phyloP scores from a whole-genome alignment of 2,797 vertebrate genomes.

The Myripristis murdjan region DNA sequence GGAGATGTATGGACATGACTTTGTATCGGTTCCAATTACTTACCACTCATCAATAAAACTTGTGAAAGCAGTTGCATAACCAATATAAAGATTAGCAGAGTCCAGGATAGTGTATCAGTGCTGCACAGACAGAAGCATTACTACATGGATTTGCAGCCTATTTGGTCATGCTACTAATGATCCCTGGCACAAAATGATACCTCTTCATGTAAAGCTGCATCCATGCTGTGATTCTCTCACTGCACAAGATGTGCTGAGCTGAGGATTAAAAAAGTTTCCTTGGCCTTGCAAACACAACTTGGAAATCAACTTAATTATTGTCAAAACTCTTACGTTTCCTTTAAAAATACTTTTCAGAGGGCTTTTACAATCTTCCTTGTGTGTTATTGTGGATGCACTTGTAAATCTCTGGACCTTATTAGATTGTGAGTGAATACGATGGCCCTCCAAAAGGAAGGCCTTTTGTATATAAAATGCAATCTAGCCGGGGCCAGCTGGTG shows the following conservation, averaged over 20 bases:
- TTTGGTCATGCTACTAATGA: constrained; percentile 33
- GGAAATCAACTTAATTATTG: constrained; percentile 37
- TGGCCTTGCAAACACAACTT: constrained; percentile 1
- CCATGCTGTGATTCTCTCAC: background rate
- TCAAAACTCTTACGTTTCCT: constrained; percentile 15
- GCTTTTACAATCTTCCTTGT: constrained; percentile 19
- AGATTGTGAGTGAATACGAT: constrained; percentile 65
- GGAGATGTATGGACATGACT: constrained; percentile 20
- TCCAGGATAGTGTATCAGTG: constrained; percentile 17
- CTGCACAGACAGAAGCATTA: background rate
- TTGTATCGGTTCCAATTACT: constrained; percentile 22
- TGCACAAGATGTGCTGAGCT: background rate
- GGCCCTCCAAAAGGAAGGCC: constrained; percentile 56
- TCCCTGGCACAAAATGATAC: background rate
- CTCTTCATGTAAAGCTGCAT: constrained; percentile 11
- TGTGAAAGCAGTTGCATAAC: too few species aligned
- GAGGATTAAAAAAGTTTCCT: constrained; percentile 16
- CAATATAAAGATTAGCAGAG: background rate
- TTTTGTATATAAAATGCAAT: constrained; percentile 84
- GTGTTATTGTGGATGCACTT: constrained; percentile 48
- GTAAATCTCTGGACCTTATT: constrained; percentile 68
- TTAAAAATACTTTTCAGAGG: constrained; percentile 31
- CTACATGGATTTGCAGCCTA: background rate
- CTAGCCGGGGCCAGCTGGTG: constrained; percentile 66
- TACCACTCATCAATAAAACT: background rate